Evolutionary conservation across 2,888 invertebrate species (phyloP).

Genomic region (Drosophila pseudotakahashii): DNA sequence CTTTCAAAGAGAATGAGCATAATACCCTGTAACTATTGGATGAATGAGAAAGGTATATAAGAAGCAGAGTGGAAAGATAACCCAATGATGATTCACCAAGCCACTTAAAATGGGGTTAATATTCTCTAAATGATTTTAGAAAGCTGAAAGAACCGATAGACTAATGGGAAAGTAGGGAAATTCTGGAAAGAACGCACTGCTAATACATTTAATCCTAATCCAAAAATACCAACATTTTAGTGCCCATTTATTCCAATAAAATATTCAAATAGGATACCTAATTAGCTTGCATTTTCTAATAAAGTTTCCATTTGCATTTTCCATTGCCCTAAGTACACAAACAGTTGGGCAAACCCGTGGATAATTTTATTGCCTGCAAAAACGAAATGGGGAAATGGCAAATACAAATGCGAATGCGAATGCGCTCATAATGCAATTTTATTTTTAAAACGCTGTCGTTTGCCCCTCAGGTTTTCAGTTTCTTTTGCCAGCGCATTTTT

Average conservation of each 20-base stretch:
- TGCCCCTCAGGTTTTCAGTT: conserved; percentile 24
- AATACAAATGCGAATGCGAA: conserved; percentile 24
- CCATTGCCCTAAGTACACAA: conserved; percentile 10
- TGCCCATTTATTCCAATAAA: conserved; percentile 1
- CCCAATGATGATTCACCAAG: conserved; percentile 14
- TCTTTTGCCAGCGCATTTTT: conserved; percentile 5
- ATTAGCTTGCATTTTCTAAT: conserved; percentile 3
- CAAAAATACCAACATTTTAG: neutral
- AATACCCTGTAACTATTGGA: conserved; percentile 46
- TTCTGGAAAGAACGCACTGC: neutral
- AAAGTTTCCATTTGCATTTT: conserved; percentile 16
- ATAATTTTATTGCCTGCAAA: conserved; percentile 22
- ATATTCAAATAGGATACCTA: neutral
- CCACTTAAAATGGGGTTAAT: neutral
- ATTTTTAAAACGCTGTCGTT: conserved; percentile 74
- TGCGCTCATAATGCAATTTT: conserved; percentile 78
- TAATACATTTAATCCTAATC: neutral
- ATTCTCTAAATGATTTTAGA: conserved; percentile 16
- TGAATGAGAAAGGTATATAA: neutral
- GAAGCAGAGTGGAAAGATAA: conserved; percentile 20
- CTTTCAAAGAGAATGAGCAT: conserved; percentile 18
- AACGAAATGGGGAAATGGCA: conserved; percentile 33
- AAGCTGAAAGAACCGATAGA: conserved; percentile 6
- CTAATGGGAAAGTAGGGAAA: neutral
- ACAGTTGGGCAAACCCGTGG: conserved; percentile 10